Evolutionary conservation across 2,113 vertebrate species (phyloP).

Genomic region (Megaleporinus macrocephalus): DNA sequence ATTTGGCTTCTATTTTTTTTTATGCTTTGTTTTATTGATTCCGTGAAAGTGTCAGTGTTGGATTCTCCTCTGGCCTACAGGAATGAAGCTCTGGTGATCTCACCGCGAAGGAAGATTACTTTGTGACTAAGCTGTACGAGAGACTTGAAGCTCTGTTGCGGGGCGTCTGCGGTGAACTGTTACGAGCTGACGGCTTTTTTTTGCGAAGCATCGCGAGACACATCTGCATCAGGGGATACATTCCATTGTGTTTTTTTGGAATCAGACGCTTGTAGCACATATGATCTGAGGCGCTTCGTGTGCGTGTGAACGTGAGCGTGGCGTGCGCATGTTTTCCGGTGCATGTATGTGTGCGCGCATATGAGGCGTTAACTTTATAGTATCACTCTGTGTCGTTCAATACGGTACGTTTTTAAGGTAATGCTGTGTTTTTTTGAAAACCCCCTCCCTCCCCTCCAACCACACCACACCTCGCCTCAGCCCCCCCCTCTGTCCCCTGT

Average conservation of each 20-base stretch:
- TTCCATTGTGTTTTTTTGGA: slow-evolving; percentile 61
- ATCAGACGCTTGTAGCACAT: slow-evolving; percentile 70
- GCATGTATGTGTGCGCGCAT: slow-evolving; percentile 52
- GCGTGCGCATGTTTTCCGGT: slow-evolving; percentile 56
- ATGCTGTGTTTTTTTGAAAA: slow-evolving; percentile 69
- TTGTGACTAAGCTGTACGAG: slow-evolving; percentile 27
- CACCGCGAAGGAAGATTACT: background rate
- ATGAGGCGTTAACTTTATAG: slow-evolving; percentile 70
- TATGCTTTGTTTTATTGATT: background rate
- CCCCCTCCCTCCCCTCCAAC: no score
- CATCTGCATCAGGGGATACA: slow-evolving; percentile 42
- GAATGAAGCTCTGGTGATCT: slow-evolving; percentile 28
- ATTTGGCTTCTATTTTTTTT: slow-evolving; percentile 64
- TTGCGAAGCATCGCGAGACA: slow-evolving; percentile 40
- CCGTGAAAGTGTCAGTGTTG: slow-evolving; percentile 8
- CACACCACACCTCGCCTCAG: no score
- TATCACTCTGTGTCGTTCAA: slow-evolving; percentile 73
- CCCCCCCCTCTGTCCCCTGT: slow-evolving; percentile 26
- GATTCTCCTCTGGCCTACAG: slow-evolving; percentile 12
- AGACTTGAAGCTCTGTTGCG: slow-evolving; percentile 30
- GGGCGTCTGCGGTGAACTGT: slow-evolving; percentile 7
- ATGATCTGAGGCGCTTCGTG: slow-evolving; percentile 62
- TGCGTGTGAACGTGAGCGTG: slow-evolving; percentile 49
- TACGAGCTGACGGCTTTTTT: slow-evolving; percentile 16
- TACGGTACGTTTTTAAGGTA: slow-evolving; percentile 53